Conservation (phyloP, 2,797 vertebrate genomes). For the Vireo griseus region DNA sequence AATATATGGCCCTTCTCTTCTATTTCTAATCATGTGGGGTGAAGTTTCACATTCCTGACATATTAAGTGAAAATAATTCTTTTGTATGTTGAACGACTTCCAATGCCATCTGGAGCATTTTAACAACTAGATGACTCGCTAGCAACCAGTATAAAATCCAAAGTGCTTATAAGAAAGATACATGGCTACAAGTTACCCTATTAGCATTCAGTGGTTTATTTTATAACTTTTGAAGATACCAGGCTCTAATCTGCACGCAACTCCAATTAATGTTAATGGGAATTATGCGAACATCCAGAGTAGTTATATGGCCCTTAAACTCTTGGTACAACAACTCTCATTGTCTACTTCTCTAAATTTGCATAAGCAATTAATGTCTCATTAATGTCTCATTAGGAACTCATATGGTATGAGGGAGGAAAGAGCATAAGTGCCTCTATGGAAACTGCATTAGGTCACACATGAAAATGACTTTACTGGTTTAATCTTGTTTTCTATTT, state of each 20-base stretch:
- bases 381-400: constrained; percentile 69
- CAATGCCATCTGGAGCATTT: constrained; percentile 28
- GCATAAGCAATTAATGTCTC: constrained; percentile 70
- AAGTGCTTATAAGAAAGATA: constrained; percentile 12
- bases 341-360: constrained; percentile 61
- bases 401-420: background rate
- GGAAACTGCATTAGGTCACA: constrained; percentile 8
- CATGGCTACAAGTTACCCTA: background rate
- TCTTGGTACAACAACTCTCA: constrained; percentile 41
- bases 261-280: constrained; percentile 56
- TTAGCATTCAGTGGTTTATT: constrained; percentile 37
- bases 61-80: constrained; percentile 7
- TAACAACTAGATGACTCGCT: background rate
- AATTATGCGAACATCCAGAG: constrained; percentile 30
- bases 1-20: background rate
- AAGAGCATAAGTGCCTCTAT: background rate
- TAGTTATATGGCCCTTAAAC: constrained; percentile 56
- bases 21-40: background rate
- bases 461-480: background rate
- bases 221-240: constrained; percentile 19
- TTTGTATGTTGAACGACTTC: constrained; percentile 9
- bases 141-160: background rate
- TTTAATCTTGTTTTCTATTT: constrained; percentile 4
- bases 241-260: background rate
- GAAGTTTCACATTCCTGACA: background rate